Evolutionary conservation across 2,113 vertebrate species (phyloP), one percentile per base, ranked within the genome.

Genomic region (Saguinus imperator): DNA sequence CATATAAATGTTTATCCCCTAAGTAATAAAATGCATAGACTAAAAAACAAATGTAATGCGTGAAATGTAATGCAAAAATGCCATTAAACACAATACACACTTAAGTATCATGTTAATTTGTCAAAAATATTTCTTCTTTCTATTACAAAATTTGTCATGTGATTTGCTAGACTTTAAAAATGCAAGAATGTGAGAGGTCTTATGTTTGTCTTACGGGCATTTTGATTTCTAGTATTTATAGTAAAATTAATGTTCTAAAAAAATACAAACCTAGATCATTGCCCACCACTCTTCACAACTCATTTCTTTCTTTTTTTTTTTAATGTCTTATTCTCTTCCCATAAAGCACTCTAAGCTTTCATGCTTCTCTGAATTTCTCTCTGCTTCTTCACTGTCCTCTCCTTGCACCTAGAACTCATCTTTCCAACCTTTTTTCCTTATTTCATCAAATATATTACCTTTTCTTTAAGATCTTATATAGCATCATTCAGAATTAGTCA

Each of bases 1-100:
- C 55, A 61, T 95, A 80, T 93, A 93, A 94, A 86, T 80, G 50
- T 90, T 94, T 92, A 92, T 68, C 84, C 40, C 55, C n/a, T 55
- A 75, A 37, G 48, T 84, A 92, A 76, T 94, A 84, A 95, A 97
- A 89, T 75, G 13, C 6, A 40, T 50, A 81, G 75, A 55, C 61
- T 75, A 84, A 37, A 84, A 94, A 96, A 55, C 70, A 75, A 92
- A 82, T 84, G 64, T 5, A 61, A 13, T 61, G 75, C 76, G 52
- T 92, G 48, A 76, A 87, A 87, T 61, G 32, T 32, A 90, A 64
- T 91, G 83, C 8, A 94, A 85, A 77, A 81, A 57, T 48, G 16
- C 58, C 43, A 57, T 94, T 83, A 95, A 83, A 92, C 29, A 72
- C 32, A 76, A 57, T 25, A 14, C 40, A 73, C 13, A 80, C 73